These are phyloP conservation scores for Atrina japonica DNA, from an alignment of 2,888 invertebrate genomes.

Conservation along the genomic window DNA sequence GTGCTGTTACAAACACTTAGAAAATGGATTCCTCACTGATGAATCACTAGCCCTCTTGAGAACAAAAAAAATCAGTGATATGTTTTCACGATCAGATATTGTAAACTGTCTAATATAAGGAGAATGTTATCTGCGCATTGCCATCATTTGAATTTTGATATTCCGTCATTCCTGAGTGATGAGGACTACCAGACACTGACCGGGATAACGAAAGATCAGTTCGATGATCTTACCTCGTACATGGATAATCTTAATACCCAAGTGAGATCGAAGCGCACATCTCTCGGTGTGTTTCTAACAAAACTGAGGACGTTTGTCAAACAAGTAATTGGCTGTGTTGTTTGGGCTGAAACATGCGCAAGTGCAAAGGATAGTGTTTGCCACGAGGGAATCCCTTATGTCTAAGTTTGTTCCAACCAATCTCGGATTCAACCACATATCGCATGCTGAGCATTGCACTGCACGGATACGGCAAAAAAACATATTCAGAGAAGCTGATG, in stretches of 20 bases:
- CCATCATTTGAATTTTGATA: slow-evolving; percentile 33
- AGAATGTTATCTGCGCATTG: not conserved
- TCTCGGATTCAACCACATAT: slow-evolving; percentile 19
- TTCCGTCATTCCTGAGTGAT: slow-evolving; percentile 5
- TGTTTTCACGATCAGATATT: not conserved
- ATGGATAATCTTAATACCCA: too few species aligned
- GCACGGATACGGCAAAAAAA: slow-evolving; percentile 1
- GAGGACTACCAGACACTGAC: slow-evolving; percentile 16
- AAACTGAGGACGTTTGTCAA: slow-evolving; percentile 23
- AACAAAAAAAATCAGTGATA: too few species aligned
- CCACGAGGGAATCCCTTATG: slow-evolving; percentile 1
- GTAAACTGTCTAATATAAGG: not conserved
- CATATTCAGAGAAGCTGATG: slow-evolving; percentile 1
- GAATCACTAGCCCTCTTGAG: not conserved
- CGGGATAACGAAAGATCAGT: too few species aligned
- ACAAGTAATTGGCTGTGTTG: not conserved
- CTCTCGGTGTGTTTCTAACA: slow-evolving; percentile 6
- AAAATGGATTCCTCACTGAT: too few species aligned
- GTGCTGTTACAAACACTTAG: slow-evolving; percentile 7
- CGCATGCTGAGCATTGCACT: slow-evolving; percentile 6
- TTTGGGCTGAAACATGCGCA: slow-evolving; percentile 12
- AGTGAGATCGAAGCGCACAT: slow-evolving; percentile 20
- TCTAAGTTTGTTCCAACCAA: slow-evolving; percentile 6
- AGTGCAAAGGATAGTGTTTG: slow-evolving; percentile 2
- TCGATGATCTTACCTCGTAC: too few species aligned